A percentile compares a stretch with the other conserved stretches of the same genome.
phyloP scores from a whole-genome alignment of 2,888 invertebrate genomes.

The Ceratothoa steindachneri region DNA sequence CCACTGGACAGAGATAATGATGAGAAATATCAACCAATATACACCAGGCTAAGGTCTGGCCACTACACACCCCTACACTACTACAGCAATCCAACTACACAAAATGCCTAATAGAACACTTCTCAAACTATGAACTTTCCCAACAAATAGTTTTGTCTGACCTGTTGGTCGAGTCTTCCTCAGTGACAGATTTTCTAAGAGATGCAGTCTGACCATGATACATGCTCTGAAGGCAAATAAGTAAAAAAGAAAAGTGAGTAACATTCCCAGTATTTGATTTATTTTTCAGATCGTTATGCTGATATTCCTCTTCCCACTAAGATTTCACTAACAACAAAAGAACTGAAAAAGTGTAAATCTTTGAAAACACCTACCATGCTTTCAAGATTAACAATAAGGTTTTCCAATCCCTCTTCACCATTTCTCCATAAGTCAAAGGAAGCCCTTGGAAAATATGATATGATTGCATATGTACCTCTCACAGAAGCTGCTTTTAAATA shows the following conservation, averaged over 20 bases:
- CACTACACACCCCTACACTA: too few relatives aligned
- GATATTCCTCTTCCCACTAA: conserved; percentile 24
- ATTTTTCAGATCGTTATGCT: conserved; percentile 19
- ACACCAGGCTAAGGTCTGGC: too few relatives aligned
- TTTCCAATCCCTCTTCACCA: conserved; percentile 24
- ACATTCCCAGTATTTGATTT: neutral
- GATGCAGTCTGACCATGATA: neutral
- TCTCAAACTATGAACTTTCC: too few relatives aligned
- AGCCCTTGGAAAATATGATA: conserved; percentile 35
- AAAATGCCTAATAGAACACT: too few relatives aligned
- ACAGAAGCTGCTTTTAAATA: conserved; percentile 37
- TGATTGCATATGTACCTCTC: conserved; percentile 31
- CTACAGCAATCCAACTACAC: too few relatives aligned
- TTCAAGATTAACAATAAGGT: conserved; percentile 29
- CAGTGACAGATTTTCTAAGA: too few relatives aligned
- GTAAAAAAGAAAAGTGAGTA: too few relatives aligned
- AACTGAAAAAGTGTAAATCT: conserved; percentile 25
- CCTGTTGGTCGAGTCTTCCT: too few relatives aligned
- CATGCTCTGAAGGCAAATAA: too few relatives aligned
- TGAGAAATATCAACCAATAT: too few relatives aligned
- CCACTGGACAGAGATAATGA: too few relatives aligned
- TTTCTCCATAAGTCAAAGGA: conserved; percentile 31
- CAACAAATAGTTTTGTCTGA: too few relatives aligned
- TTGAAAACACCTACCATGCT: conserved; percentile 30
- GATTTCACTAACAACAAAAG: conserved; percentile 17